Evolutionary conservation across 2,113 vertebrate genomes (phyloP).

Genomic region (Polyodon spathula): DNA sequence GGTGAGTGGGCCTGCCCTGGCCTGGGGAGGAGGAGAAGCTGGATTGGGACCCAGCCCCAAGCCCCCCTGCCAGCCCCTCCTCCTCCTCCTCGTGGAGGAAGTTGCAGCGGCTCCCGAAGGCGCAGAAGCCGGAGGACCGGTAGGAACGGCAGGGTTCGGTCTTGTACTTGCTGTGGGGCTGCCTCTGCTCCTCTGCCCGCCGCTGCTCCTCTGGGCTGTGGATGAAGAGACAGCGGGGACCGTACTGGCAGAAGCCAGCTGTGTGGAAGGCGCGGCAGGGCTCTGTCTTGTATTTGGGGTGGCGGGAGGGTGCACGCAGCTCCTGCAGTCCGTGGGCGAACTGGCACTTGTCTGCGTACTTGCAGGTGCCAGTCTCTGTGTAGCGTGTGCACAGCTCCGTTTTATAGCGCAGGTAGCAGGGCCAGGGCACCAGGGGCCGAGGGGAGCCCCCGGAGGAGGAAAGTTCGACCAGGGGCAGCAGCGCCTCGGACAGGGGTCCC

Average conservation of each 20-base stretch:
- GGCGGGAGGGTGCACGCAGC: slow-evolving; percentile 55
- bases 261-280: slow-evolving; percentile 58
- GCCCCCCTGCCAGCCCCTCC: not conserved
- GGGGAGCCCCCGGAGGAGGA: not conserved
- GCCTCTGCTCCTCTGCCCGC: slow-evolving; percentile 9
- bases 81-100: slow-evolving; percentile 14
- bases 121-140: slow-evolving; percentile 44
- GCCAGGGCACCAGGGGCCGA: slow-evolving; percentile 29
- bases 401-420: slow-evolving; percentile 64
- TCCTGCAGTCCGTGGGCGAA: slow-evolving; percentile 65
- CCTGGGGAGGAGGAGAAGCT: not conserved
- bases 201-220: slow-evolving; percentile 53
- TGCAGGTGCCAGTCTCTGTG: slow-evolving; percentile 44
- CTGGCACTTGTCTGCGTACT: slow-evolving; percentile 58
- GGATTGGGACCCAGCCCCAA: not conserved
- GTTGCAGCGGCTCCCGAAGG: slow-evolving; percentile 54
- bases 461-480: slow-evolving; percentile 45
- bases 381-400: slow-evolving; percentile 62
- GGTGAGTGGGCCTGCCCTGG: not conserved
- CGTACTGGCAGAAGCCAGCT: slow-evolving; percentile 51
- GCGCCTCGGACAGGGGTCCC: slow-evolving; percentile 42
- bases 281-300: slow-evolving; percentile 68
- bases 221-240: slow-evolving; percentile 60
- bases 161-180: slow-evolving; percentile 21
- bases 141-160: slow-evolving; percentile 49